These are phyloP conservation scores for Lottia scabra DNA, from an alignment of 2,888 invertebrate genomes.

Conservation along the genomic window DNA sequence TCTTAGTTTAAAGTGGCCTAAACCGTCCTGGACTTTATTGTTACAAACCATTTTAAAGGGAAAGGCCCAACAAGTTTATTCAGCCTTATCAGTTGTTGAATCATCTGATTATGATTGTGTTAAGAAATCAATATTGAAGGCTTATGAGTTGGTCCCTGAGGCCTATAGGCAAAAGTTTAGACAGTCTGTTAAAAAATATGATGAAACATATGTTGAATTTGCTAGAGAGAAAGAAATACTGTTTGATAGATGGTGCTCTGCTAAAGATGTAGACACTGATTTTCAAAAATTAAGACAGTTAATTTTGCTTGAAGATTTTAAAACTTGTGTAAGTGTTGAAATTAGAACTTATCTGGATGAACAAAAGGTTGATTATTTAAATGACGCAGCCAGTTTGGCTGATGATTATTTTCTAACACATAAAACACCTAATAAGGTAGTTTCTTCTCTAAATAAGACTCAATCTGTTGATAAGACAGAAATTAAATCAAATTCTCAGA, in stretches of 20 bases:
- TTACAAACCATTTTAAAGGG: too few relatives aligned
- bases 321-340: slow-evolving; percentile 10
- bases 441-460: background rate
- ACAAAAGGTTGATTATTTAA: slow-evolving; percentile 12
- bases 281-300: slow-evolving; percentile 16
- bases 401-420: slow-evolving; percentile 10
- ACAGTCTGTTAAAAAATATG: slow-evolving; percentile 17
- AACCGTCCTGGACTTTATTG: too few relatives aligned
- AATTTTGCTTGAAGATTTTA: slow-evolving; percentile 20
- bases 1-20: too few relatives aligned
- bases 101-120: slow-evolving; percentile 26
- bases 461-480: too few relatives aligned
- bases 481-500: too few relatives aligned
- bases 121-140: slow-evolving; percentile 26
- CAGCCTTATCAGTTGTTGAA: slow-evolving; percentile 16
- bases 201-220: slow-evolving; percentile 32
- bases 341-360: slow-evolving; percentile 22
- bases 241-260: slow-evolving; percentile 10
- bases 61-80: too few relatives aligned
- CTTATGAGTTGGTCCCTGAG: slow-evolving; percentile 33
- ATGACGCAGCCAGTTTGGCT: slow-evolving; percentile 16
- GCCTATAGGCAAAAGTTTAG: slow-evolving; percentile 36
- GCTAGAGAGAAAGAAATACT: slow-evolving; percentile 24
- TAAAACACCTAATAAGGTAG: background rate
- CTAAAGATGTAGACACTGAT: slow-evolving; percentile 5